Evolutionary conservation across 2,797 vertebrate species (phyloP), one percentile per base, ranked within the genome.

Genomic region (Galago senegalensis): DNA sequence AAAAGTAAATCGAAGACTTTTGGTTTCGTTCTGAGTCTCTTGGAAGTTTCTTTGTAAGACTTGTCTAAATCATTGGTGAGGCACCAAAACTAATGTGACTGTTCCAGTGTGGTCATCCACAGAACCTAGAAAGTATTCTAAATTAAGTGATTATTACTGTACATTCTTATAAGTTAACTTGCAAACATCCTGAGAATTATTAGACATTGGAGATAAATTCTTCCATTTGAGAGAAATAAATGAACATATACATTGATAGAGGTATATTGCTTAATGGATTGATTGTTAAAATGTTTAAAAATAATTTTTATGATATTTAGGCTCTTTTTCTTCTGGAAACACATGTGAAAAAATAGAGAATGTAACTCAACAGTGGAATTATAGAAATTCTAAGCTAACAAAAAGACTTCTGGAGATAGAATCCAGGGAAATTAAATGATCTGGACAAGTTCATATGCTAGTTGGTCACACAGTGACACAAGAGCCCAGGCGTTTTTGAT

Each of bases 231-330:
- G 29, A 86, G 43, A 92, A 69, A 76, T 82, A 46, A 79, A 81
- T 75, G 20, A 79, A 79, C 5, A 63, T 49, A 86, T n/a, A 16
- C 16, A 65, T 69, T 40, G 49, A 14, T 56, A 56, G 53, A 89
- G 29, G 4, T 37, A 40, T 83, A 21, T 34, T 58, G 21, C 46
- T 69, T 82, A 67, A 73, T 77, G 7, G 81, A 49, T 23, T 87
- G 25, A 73, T 43, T 34, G 25, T 81, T 83, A 83, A 77, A 76
- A 81, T 91, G 53, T 89, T 88, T 95, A 40, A 85, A 84, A 73
- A 27, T 90, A 87, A 94, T 94, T 75, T 92, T 84, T 75, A 20
- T 40, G 53, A 72, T 75, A 92, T 79, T 91, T 91, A 58, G 2
- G 2, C 10, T 23, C 31, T 79, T 37, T 37, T 79, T 58, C 90